These are phyloP conservation scores for Tylochromis polylepis DNA, from an alignment of 2,113 vertebrate species.

Conservation along the genomic window DNA sequence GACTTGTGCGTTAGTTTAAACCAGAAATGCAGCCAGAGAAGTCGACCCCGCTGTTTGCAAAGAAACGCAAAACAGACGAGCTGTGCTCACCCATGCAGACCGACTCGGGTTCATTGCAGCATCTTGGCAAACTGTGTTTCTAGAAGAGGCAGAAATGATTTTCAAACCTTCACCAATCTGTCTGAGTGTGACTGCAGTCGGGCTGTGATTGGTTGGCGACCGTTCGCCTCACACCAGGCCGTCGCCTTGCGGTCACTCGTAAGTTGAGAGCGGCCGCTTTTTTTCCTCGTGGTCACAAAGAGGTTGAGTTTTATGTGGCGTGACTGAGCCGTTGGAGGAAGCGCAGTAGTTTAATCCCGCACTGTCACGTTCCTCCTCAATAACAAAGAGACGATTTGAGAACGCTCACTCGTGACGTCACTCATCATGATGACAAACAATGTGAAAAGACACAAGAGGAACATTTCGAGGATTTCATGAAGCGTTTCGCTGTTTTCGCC, in stretches of 20 bases:
- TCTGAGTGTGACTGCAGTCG: accelerated
- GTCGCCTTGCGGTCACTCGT: accelerated
- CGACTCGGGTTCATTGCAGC: neutral
- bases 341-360: accelerated
- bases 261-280: accelerated
- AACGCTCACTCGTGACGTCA: accelerated
- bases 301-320: accelerated
- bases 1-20: neutral
- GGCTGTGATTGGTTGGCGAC: neutral
- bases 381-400: neutral
- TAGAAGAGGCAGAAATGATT: accelerated
- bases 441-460: neutral
- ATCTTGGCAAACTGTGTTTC: neutral
- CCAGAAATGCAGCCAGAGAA: neutral
- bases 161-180: accelerated
- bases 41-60: neutral
- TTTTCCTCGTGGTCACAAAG: neutral
- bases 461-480: neutral
- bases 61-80: neutral
- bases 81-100: too few relatives aligned
- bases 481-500: neutral
- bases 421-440: neutral
- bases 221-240: accelerated
- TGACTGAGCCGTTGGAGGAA: neutral
- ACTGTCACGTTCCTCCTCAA: neutral